Evolutionary conservation across 2,888 invertebrate species (phyloP).

Genomic region (Enchytraeus crypticus): DNA sequence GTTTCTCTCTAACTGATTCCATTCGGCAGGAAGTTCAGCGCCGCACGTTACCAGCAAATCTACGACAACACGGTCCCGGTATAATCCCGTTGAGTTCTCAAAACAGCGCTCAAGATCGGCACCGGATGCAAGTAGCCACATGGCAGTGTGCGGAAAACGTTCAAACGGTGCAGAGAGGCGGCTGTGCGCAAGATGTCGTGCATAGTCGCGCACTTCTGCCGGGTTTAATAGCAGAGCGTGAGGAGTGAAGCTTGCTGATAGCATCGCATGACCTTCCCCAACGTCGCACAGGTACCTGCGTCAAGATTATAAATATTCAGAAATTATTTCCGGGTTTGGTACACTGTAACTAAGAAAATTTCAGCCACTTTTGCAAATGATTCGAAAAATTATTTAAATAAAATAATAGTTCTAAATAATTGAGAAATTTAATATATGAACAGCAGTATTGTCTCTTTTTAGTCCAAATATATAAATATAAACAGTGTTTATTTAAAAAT

Average conservation of each 20-base stretch:
- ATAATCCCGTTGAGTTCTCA: conserved; percentile 34
- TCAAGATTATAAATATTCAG: too few relatives aligned
- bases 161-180: conserved; percentile 41
- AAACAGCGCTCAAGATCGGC: conserved; percentile 41
- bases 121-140: conserved; percentile 62
- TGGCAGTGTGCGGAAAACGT: conserved; percentile 58
- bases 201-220: conserved; percentile 49
- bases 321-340: too few relatives aligned
- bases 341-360: too few relatives aligned
- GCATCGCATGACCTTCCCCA: conserved; percentile 67
- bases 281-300: conserved; percentile 69
- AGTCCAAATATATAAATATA: too few relatives aligned
- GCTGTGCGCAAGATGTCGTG: conserved; percentile 50
- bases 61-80: conserved; percentile 39
- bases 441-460: too few relatives aligned
- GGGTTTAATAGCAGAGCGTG: conserved; percentile 51
- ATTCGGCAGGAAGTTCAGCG: conserved; percentile 76
- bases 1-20: too few relatives aligned
- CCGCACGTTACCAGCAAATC: conserved; percentile 80
- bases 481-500: too few relatives aligned
- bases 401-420: too few relatives aligned
- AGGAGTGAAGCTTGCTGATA: conserved; percentile 59
- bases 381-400: too few relatives aligned
- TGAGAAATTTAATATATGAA: too few relatives aligned
- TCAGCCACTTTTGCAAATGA: too few relatives aligned